Conservation (phyloP, 2,797 vertebrate species). For the Triplophysa yarkandensis region DNA sequence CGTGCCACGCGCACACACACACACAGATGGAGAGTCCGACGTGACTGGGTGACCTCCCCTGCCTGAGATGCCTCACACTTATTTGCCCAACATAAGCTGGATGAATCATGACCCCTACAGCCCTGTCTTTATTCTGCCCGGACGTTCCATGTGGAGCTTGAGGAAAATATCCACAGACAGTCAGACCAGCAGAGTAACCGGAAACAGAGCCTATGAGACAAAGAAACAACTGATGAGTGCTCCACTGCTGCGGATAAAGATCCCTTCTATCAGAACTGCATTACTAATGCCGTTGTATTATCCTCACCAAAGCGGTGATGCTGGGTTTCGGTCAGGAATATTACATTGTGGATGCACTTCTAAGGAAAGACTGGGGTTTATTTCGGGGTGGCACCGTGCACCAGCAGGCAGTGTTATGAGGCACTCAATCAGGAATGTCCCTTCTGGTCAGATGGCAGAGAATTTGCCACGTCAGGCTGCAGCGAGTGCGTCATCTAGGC, state of each 20-base stretch:
- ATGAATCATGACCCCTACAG: slow-evolving; percentile 74
- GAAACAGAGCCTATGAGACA: slow-evolving; percentile 56
- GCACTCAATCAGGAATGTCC: slow-evolving; percentile 44
- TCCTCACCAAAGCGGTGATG: neutral
- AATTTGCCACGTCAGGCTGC: slow-evolving; percentile 52
- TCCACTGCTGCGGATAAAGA: neutral
- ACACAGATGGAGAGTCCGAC: slow-evolving; percentile 58
- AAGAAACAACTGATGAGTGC: slow-evolving; percentile 33
- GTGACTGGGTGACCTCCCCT: slow-evolving; percentile 72
- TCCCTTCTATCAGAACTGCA: neutral
- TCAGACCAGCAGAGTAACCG: slow-evolving; percentile 60
- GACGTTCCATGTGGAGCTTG: slow-evolving; percentile 65
- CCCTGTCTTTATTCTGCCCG: slow-evolving; percentile 67
- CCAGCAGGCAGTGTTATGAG: slow-evolving; percentile 33
- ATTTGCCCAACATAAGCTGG: slow-evolving; percentile 72
- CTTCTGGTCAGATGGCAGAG: slow-evolving; percentile 40
- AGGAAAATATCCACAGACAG: slow-evolving; percentile 59
- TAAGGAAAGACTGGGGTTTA: neutral
- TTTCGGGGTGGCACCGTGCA: neutral
- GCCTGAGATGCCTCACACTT: slow-evolving; percentile 68
- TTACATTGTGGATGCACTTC: neutral
- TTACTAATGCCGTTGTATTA: neutral
- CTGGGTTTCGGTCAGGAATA: neutral
- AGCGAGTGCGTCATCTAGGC: slow-evolving; percentile 48
- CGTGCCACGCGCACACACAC: slow-evolving; percentile 38